Percentiles rank a stretch among this genome's conserved stretches.
phyloP scores from a whole-genome alignment of 2,797 vertebrate species.

The Tragelaphus oryx region DNA sequence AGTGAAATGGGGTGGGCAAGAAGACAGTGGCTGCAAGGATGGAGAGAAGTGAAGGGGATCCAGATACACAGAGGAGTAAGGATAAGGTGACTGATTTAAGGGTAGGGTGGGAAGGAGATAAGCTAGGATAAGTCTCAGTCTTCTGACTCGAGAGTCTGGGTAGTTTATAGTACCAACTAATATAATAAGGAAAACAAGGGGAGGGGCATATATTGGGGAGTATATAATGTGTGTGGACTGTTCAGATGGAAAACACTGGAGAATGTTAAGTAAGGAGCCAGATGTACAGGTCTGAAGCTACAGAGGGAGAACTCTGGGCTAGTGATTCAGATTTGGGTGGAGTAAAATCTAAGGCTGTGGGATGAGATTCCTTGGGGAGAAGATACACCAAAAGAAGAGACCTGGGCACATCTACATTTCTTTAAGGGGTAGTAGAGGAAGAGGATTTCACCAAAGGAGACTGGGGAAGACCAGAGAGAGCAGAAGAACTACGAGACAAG shows the following conservation, averaged over 20 bases:
- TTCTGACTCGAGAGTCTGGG: not conserved
- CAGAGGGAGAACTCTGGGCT: not conserved
- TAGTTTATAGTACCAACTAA: not conserved
- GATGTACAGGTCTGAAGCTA: not conserved
- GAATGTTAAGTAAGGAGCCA: not conserved
- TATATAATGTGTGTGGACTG: not conserved
- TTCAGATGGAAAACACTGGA: not conserved
- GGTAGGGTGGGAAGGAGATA: not conserved
- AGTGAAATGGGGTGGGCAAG: not conserved
- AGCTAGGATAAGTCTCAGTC: not conserved
- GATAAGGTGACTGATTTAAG: not conserved
- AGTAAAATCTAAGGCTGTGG: constrained; percentile 25
- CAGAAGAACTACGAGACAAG: not conserved
- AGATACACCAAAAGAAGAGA: not conserved
- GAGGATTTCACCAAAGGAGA: constrained; percentile 10
- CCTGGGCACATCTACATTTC: not conserved
- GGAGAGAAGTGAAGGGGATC: not conserved
- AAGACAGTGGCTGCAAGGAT: not conserved
- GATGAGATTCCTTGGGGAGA: not conserved
- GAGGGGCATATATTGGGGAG: not conserved
- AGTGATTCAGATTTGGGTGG: not conserved
- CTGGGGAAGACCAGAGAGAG: not conserved
- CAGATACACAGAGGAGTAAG: constrained; percentile 25
- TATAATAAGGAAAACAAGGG: constrained; percentile 14
- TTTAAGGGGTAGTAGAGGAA: constrained; percentile 10